These are phyloP conservation scores for Ditylenchus dipsaci DNA, from an alignment of 1,140 invertebrate genomes.

Conservation along the genomic window DNA sequence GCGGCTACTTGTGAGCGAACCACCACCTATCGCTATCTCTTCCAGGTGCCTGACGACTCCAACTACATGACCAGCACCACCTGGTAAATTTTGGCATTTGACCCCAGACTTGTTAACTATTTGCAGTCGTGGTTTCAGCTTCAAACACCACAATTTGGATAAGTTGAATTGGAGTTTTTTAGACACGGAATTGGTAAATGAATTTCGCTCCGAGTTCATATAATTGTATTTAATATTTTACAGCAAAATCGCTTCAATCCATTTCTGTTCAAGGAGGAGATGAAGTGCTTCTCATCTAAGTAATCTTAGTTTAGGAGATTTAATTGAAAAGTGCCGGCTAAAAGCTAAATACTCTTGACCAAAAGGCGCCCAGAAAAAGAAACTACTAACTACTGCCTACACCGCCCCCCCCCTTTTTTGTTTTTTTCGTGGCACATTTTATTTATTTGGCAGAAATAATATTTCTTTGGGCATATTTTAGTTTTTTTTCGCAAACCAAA, in stretches of 20 bases:
- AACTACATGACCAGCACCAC: constrained; percentile 47
- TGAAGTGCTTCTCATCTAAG: constrained; percentile 52
- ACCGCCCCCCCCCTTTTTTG: too few relatives aligned
- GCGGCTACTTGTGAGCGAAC: constrained; percentile 4
- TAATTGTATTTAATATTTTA: neutral
- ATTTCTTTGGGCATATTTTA: too few relatives aligned
- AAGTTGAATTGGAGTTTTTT: constrained; percentile 50
- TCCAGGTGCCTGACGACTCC: constrained; percentile 42
- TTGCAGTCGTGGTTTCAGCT: constrained; percentile 30
- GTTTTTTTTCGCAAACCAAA: too few relatives aligned
- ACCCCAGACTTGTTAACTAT: neutral
- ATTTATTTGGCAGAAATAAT: too few relatives aligned
- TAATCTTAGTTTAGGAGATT: too few relatives aligned
- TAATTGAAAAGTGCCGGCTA: too few relatives aligned
- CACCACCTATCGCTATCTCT: constrained; percentile 9
- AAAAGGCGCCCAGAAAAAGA: too few relatives aligned
- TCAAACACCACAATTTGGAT: constrained; percentile 51
- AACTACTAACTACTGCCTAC: too few relatives aligned
- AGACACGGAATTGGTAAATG: constrained; percentile 30
- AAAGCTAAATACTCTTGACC: too few relatives aligned
- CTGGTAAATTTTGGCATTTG: constrained; percentile 17
- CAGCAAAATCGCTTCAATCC: constrained; percentile 13
- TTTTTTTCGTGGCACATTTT: too few relatives aligned
- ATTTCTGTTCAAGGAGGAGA: constrained; percentile 40
- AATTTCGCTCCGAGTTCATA: neutral